These are phyloP conservation scores for Crossocerus cetratus DNA, from an alignment of 2,888 invertebrate species.

Conservation along the genomic window DNA sequence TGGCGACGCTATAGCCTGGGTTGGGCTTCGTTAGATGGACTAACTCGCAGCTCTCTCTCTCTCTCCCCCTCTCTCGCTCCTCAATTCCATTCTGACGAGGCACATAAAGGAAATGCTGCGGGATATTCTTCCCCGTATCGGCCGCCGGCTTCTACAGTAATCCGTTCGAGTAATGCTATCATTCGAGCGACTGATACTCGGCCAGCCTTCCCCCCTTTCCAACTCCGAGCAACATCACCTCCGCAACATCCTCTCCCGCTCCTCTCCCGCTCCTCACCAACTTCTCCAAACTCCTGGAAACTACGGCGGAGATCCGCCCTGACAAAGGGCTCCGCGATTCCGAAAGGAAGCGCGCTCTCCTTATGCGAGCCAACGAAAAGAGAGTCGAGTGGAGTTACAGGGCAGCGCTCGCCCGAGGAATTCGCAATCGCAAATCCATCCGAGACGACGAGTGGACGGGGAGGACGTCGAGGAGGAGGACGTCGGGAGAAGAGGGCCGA, in stretches of 20 bases:
- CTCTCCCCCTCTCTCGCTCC: slow-evolving; percentile 18
- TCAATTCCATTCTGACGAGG: slow-evolving; percentile 46
- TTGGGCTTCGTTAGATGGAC: slow-evolving; percentile 59
- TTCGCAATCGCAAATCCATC: slow-evolving; percentile 54
- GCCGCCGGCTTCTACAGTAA: neutral
- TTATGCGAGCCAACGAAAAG: slow-evolving; percentile 24
- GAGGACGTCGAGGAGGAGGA: slow-evolving; percentile 33
- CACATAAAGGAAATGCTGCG: slow-evolving; percentile 18
- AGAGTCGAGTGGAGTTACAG: neutral
- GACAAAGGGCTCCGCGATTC: neutral
- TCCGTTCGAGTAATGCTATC: neutral
- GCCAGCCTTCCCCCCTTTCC: neutral
- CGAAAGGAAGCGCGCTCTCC: slow-evolving; percentile 9
- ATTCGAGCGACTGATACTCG: neutral
- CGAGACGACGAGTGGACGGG: no score
- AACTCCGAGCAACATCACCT: neutral
- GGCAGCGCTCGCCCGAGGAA: slow-evolving; percentile 29
- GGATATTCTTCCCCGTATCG: neutral
- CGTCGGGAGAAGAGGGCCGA: slow-evolving; percentile 30
- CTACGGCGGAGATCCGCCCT: neutral
- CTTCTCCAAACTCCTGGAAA: neutral
- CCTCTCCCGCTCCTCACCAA: no score
- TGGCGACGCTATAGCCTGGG: slow-evolving; percentile 54
- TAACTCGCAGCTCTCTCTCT: slow-evolving; percentile 41
- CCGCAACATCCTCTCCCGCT: neutral